phyloP scores from a whole-genome alignment of 1,140 invertebrate species.

The Aphidius gifuensis region DNA sequence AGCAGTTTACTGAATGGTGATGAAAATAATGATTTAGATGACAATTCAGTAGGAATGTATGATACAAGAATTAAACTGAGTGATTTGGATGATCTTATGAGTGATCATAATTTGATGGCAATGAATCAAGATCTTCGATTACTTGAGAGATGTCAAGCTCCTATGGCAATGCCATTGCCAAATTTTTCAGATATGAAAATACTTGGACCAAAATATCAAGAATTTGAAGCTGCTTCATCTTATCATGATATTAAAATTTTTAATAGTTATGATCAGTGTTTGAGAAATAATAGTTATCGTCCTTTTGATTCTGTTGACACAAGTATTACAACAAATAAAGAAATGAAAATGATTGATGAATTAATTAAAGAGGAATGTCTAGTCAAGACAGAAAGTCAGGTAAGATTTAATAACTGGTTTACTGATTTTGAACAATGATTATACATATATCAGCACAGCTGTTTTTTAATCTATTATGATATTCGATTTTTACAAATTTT shows the following conservation, averaged over 20 bases:
- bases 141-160: not conserved
- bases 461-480: constrained; percentile 17
- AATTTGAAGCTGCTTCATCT: constrained; percentile 30
- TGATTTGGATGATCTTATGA: constrained; percentile 37
- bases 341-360: constrained; percentile 40
- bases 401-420: constrained; percentile 29
- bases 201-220: constrained; percentile 36
- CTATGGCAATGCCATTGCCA: constrained; percentile 4
- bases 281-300: constrained; percentile 30
- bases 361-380: constrained; percentile 32
- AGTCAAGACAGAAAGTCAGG: constrained; percentile 30
- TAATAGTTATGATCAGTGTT: constrained; percentile 38
- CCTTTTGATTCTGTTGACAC: constrained; percentile 18
- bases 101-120: constrained; percentile 21
- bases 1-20: constrained; percentile 28
- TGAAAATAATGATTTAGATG: constrained; percentile 31
- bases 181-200: constrained; percentile 35
- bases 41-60: constrained; percentile 14
- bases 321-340: constrained; percentile 22
- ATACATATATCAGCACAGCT: too few species aligned
- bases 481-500: not conserved
- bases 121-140: constrained; percentile 10
- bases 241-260: constrained; percentile 40
- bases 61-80: constrained; percentile 34
- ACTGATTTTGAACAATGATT: constrained; percentile 6